phyloP scores from a whole-genome alignment of 2,888 invertebrate genomes.

The Tiphia femorata region DNA sequence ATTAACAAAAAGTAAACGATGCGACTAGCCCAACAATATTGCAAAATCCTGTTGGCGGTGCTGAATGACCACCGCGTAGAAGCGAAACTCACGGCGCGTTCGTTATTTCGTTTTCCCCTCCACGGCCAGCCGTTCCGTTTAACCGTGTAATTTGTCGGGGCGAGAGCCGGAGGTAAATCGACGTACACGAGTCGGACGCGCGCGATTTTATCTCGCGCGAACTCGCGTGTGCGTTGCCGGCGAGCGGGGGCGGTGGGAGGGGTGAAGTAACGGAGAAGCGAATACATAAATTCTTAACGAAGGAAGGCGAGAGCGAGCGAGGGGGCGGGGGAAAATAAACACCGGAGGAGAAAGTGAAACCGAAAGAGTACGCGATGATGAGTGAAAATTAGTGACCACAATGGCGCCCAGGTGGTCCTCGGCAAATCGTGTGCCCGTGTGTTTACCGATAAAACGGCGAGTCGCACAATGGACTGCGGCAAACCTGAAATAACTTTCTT shows the following conservation, averaged over 20 bases:
- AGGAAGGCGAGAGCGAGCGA: not conserved
- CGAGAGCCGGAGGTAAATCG: slow-evolving; percentile 12
- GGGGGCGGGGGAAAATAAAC: not conserved
- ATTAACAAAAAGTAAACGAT: too few relatives aligned
- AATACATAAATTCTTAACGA: not conserved
- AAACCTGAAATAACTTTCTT: slow-evolving; percentile 9
- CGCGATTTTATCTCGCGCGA: slow-evolving; percentile 37
- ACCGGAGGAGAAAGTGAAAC: not conserved
- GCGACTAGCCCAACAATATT: too few relatives aligned
- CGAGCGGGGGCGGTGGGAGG: not conserved
- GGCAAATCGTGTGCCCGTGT: slow-evolving; percentile 35
- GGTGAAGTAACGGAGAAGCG: too few relatives aligned
- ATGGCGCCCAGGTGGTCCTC: slow-evolving; percentile 29
- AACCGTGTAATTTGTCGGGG: slow-evolving; percentile 24
- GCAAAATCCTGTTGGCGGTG: too few relatives aligned
- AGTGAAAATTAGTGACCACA: too few relatives aligned
- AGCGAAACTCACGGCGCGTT: too few relatives aligned
- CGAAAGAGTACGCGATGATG: too few relatives aligned
- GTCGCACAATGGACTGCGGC: slow-evolving; percentile 1
- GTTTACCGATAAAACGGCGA: not conserved
- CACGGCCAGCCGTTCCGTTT: slow-evolving; percentile 30
- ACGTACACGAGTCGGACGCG: slow-evolving; percentile 20
- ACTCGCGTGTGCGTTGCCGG: slow-evolving; percentile 23
- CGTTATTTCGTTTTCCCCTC: not conserved
- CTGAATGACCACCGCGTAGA: too few relatives aligned